phyloP scores from a whole-genome alignment of 2,113 vertebrate genomes.

The Ptilorrhoa leucosticta region DNA sequence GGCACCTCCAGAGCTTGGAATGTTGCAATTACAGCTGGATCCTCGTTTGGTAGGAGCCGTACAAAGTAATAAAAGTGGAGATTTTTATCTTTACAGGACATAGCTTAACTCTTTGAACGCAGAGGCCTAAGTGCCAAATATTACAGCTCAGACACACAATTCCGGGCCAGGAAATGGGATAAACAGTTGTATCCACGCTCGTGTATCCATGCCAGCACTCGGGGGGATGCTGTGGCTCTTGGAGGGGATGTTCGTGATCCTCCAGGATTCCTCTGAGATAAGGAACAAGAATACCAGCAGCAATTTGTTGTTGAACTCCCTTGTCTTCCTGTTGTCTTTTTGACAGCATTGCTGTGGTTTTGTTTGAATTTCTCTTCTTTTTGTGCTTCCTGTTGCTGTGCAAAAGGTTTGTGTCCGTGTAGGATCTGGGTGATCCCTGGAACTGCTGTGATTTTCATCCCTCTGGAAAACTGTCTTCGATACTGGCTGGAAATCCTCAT shows the following conservation, averaged over 20 bases:
- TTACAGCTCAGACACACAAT: neutral
- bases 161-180: neutral
- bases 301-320: neutral
- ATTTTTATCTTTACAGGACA: conserved; percentile 73
- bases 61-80: conserved; percentile 72
- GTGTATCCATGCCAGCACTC: fast-evolving
- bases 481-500: fast-evolving
- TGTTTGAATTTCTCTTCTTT: conserved; percentile 27
- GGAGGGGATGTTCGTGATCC: fast-evolving
- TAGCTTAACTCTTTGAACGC: conserved; percentile 73
- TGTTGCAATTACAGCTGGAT: conserved; percentile 76
- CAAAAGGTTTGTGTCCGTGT: neutral
- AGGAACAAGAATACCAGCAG: neutral
- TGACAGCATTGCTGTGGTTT: conserved; percentile 31
- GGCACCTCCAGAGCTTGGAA: conserved; percentile 77
- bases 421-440: neutral
- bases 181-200: neutral
- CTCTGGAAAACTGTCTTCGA: neutral
- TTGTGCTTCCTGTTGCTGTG: conserved; percentile 49
- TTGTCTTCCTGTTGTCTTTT: conserved; percentile 7
- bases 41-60: conserved; percentile 66
- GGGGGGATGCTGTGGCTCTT: neutral
- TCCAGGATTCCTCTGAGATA: neutral
- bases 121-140: conserved; percentile 18
- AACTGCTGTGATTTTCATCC: neutral